Evolutionary conservation across 37 sponge, comb jelly and placozoan species (phyloP), one percentile per base, ranked within the genome.

Genomic region (Spongilla lacustris): DNA sequence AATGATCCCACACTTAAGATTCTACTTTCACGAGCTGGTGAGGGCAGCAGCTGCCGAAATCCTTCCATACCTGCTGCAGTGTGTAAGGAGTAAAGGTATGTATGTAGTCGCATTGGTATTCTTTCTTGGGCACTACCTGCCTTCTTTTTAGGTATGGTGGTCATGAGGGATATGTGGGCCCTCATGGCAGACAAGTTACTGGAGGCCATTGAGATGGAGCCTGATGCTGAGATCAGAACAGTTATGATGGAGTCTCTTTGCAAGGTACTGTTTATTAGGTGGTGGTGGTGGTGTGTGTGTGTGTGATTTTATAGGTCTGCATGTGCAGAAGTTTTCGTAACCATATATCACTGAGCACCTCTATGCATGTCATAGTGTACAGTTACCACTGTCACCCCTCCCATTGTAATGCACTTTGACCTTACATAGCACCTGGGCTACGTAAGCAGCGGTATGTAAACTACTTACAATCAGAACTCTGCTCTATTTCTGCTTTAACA

Each of bases 1-100:
- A 21, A 99, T 99, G 99, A 81, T 97, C 5, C 96, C 97, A 36
- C 94, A 94, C 35, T 84, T 99, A 50, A 92, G 96, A 81, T 99
- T 99, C 85, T 86, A 87, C 50, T 96, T 99, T 78, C 93, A 99
- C 68, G 99, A 99, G 58, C 67, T 95, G 87, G 94, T 98, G 10
- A 83, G 99, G 83, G 91, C 92, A 49, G 94, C 96, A 67, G 99
- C 99, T 35, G 98, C 98, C 27, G 98, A 99, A 76, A 94, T 92
- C 22, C 87, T 99, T 28, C 99, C 99, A 17, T 76, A 89, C 75
- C 94, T 99, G 35, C 85, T 99, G 68, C 92, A 94, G 66, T 93
- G 96, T 75, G 94, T 96, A 38, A 88, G 90, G 71, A 76, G 34
- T 76, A 97, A 98, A 87, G 94, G 97, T 92, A 34, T 68, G 69